Evolutionary conservation across 2,797 vertebrate species (phyloP).

Genomic region (Sebastes goodei): DNA sequence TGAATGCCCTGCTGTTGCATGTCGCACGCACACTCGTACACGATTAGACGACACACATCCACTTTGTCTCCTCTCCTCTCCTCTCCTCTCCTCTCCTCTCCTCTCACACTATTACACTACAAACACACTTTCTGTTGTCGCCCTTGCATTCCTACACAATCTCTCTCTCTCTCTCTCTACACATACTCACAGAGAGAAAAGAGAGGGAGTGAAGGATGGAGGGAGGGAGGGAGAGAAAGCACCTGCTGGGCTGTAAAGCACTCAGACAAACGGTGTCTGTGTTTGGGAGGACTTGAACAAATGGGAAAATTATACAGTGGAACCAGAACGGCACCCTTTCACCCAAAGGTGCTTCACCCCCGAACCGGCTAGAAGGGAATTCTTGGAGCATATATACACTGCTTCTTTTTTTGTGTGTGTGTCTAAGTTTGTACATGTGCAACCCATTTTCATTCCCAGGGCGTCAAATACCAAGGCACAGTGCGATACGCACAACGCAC

Average conservation of each 20-base stretch:
- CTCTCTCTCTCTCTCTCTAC: conserved; percentile 14
- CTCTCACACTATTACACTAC: conserved; percentile 36
- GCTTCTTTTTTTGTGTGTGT: neutral
- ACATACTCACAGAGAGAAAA: conserved; percentile 5
- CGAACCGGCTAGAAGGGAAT: neutral
- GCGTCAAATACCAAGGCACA: too few species aligned
- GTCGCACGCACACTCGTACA: conserved; percentile 4
- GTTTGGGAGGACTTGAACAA: conserved; percentile 72
- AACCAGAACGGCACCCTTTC: conserved; percentile 44
- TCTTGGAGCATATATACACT: neutral
- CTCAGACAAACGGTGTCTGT: conserved; percentile 71
- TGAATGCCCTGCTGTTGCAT: conserved; percentile 17
- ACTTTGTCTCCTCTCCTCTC: conserved; percentile 2
- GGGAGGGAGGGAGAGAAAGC: conserved; percentile 44
- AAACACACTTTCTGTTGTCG: conserved; percentile 25
- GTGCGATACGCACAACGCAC: neutral
- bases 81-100: neutral
- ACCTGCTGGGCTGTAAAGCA: conserved; percentile 73
- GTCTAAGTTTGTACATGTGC: neutral
- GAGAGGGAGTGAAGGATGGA: neutral
- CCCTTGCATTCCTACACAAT: conserved; percentile 7
- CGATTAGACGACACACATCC: conserved; percentile 10
- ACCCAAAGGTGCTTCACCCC: conserved; percentile 46
- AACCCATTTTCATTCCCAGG: too few species aligned
- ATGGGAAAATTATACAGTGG: conserved; percentile 80